Conservation (phyloP, 2,113 vertebrate genomes). For the Pterophyllum scalare region DNA sequence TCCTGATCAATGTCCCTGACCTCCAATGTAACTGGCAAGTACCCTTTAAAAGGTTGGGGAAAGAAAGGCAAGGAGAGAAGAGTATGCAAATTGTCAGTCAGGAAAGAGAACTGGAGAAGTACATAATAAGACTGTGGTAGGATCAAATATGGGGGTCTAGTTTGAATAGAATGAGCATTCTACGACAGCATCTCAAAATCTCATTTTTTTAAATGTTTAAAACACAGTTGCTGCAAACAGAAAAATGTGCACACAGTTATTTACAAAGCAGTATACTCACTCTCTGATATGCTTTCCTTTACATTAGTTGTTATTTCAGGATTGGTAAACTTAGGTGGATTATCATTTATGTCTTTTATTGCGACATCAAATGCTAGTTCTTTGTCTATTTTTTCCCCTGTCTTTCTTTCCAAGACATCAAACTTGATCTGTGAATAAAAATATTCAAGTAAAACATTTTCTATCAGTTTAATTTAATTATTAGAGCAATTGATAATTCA, state of each 20-base stretch:
- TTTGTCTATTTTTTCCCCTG: slow-evolving; percentile 35
- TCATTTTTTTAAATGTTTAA: not conserved
- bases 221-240: not conserved
- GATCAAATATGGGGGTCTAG: not conserved
- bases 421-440: slow-evolving; percentile 81
- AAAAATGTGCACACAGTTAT: not conserved
- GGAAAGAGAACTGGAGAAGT: not conserved
- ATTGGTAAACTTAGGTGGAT: slow-evolving; percentile 67
- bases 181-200: not conserved
- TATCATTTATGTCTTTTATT: slow-evolving; percentile 86
- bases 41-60: slow-evolving; percentile 33
- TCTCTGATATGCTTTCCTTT: slow-evolving; percentile 58
- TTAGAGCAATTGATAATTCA: not conserved
- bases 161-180: not conserved
- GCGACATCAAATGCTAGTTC: slow-evolving; percentile 82
- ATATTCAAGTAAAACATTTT: not conserved
- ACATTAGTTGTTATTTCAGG: slow-evolving; percentile 11
- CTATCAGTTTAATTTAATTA: not conserved
- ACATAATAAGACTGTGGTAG: not conserved
- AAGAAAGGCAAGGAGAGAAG: not conserved
- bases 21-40: slow-evolving; percentile 28
- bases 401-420: slow-evolving; percentile 54
- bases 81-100: not conserved
- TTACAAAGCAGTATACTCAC: slow-evolving; percentile 38
- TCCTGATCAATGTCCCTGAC: slow-evolving; percentile 43